Base-by-base conservation (phyloP, 2,888 invertebrate genomes). In the Agrochola circellaris region DNA sequence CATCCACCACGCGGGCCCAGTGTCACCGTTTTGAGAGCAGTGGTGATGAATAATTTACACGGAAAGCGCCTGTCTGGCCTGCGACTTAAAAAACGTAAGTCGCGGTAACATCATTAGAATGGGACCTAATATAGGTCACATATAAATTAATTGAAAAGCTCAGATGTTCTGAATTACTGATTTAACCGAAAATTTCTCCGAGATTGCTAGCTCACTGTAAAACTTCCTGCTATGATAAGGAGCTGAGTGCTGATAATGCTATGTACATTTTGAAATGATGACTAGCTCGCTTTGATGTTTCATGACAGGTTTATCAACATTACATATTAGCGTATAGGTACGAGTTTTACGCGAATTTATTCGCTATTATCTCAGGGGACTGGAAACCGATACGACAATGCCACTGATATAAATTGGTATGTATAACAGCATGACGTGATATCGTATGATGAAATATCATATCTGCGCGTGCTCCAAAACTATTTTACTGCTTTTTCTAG, bases 341-440 rank as follows among this genome's bases (percentile, higher is more conserved):
- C 17, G 38, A 60, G 48, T 61, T 48, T 17, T 56, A 62, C 56
- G 56, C 38, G 60, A 61, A 65, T 66, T 82, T 66, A 48, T 76
- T 79, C 26, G 34, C 61, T 82, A 56, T 67, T 83, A 79, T 86
- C 70, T 71, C 65, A 58, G n/a, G 17, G 71, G 60, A 72, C 67
- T 56, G 64, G 9, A 66, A 84, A 77, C 76, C 66, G 72, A 85
- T 77, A 69, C 51, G 61, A 38, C 38, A n/a, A 75, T 42, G 64
- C 81, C 65, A 85, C 78, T 84, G 84, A 85, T 87, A 87, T 74
- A 74, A 77, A 71, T 68, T 65, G 45, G 42, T 75, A 75, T 51
- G 30, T 82, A 65, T 67, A 68, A 69, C 60, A 74, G 30, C 42
- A 75, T 75, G 74, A 66, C 71, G 62, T 51, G 13, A 66, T 61